Percentiles rank a stretch among this genome's conserved stretches.
Conservation (phyloP, 2,797 vertebrate genomes). For the Petrocephalus schoutedeni region DNA sequence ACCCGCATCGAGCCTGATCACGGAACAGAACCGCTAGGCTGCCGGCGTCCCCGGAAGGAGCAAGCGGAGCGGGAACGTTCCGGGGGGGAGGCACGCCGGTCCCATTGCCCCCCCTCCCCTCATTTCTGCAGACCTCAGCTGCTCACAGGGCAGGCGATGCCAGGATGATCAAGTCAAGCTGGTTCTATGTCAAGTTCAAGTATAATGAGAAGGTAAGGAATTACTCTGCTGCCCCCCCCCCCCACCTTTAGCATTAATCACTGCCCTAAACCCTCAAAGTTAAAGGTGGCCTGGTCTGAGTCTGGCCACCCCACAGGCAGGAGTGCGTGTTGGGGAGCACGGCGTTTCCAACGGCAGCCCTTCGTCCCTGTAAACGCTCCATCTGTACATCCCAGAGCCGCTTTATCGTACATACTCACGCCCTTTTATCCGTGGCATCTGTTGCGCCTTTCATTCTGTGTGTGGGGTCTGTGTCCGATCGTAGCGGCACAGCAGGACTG, state of each 20-base stretch:
- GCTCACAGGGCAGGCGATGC: slow-evolving; percentile 19
- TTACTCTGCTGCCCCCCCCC: slow-evolving; percentile 2
- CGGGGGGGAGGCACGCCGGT: background rate
- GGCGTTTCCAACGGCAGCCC: background rate
- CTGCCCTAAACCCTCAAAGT: background rate
- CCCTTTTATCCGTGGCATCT: background rate
- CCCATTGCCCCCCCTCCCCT: slow-evolving; percentile 3
- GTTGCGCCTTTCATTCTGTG: background rate
- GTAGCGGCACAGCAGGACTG: background rate
- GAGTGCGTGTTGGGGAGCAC: background rate
- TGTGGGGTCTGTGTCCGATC: background rate
- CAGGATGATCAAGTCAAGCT: slow-evolving; percentile 94
- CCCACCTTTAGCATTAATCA: background rate
- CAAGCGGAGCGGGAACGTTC: background rate
- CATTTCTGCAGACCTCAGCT: slow-evolving; percentile 28
- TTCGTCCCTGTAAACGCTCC: background rate
- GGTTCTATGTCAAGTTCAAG: slow-evolving; percentile 99
- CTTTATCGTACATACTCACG: background rate
- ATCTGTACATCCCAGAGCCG: background rate
- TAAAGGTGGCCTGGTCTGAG: background rate
- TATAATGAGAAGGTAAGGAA: slow-evolving; percentile 90
- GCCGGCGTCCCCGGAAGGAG: background rate
- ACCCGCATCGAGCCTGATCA: background rate
- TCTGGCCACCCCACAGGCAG: background rate
- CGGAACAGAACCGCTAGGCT: background rate